phyloP scores from a whole-genome alignment of 2,797 vertebrate genomes.

The Salarias fasciatus region DNA sequence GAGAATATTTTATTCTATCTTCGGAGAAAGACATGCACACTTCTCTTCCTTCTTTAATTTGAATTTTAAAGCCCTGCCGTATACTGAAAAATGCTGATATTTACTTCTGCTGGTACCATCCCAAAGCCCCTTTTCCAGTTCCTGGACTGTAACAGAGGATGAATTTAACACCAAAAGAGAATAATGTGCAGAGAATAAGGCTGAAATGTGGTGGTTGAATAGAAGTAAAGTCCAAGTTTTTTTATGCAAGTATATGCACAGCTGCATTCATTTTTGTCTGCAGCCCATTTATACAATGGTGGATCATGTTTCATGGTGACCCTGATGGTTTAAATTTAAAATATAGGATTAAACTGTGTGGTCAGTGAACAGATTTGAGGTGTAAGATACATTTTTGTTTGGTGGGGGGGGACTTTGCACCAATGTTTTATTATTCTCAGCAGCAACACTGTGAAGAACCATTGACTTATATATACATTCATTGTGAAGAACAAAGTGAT shows the following conservation, averaged over 20 bases:
- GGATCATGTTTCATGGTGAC: neutral
- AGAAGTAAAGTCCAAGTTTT: too few species aligned
- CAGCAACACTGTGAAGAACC: constrained; percentile 11
- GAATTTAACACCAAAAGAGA: constrained; percentile 11
- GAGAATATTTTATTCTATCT: constrained; percentile 26
- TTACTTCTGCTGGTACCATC: neutral
- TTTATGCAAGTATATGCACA: too few species aligned
- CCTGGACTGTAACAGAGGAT: neutral
- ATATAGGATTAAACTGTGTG: neutral
- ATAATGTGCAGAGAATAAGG: neutral
- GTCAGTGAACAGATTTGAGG: constrained; percentile 23
- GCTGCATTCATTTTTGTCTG: too few species aligned
- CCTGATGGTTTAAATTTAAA: neutral
- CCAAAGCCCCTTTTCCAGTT: neutral
- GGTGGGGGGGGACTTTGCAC: constrained; percentile 12
- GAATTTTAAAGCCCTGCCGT: constrained; percentile 8
- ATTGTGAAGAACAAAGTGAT: constrained; percentile 11
- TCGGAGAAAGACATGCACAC: constrained; percentile 21
- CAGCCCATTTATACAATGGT: neutral
- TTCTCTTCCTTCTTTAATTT: constrained; percentile 20
- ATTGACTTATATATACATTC: too few species aligned
- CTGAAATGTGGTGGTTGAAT: too few species aligned
- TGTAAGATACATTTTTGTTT: neutral
- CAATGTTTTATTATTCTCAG: constrained; percentile 20
- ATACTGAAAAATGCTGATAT: constrained; percentile 21